phyloP scores from a whole-genome alignment of 2,797 vertebrate species.

The Nannoperca australis region DNA sequence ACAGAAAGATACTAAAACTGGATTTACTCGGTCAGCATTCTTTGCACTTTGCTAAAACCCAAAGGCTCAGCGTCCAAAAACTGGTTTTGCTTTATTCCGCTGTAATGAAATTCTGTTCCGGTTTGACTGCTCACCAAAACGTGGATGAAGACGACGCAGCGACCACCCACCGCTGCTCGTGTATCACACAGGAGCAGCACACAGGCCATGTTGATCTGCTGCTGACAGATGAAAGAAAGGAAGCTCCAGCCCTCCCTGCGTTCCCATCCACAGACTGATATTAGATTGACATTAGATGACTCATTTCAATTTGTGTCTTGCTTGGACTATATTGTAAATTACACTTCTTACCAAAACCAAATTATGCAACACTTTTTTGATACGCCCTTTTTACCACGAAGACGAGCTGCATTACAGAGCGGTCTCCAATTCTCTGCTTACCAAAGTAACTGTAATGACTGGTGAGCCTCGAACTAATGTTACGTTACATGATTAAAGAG shows the following conservation, averaged over 20 bases:
- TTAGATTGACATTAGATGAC: conserved; percentile 36
- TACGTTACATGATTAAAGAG: neutral
- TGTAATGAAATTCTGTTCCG: conserved; percentile 55
- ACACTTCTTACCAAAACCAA: conserved; percentile 10
- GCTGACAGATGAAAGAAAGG: conserved; percentile 50
- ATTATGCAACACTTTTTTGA: conserved; percentile 18
- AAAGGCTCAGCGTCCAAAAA: conserved; percentile 32
- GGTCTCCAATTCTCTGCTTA: neutral
- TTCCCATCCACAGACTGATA: conserved; percentile 16
- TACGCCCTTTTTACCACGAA: conserved; percentile 10
- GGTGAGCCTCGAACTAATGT: neutral
- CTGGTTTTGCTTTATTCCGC: conserved; percentile 47
- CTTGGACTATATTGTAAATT: neutral
- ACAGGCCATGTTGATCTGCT: conserved; percentile 39
- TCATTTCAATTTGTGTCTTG: conserved; percentile 39
- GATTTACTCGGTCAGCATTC: conserved; percentile 18
- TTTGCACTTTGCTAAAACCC: conserved; percentile 34
- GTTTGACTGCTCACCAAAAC: conserved; percentile 53
- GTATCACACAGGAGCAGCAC: conserved; percentile 44
- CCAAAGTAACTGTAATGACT: neutral
- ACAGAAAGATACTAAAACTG: conserved; percentile 11
- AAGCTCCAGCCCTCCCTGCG: conserved; percentile 1
- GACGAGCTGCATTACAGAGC: neutral
- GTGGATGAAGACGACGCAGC: conserved; percentile 31
- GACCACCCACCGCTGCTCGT: conserved; percentile 60